phyloP scores from a whole-genome alignment of 2,888 invertebrate species.

The Agrypnus murinus region DNA sequence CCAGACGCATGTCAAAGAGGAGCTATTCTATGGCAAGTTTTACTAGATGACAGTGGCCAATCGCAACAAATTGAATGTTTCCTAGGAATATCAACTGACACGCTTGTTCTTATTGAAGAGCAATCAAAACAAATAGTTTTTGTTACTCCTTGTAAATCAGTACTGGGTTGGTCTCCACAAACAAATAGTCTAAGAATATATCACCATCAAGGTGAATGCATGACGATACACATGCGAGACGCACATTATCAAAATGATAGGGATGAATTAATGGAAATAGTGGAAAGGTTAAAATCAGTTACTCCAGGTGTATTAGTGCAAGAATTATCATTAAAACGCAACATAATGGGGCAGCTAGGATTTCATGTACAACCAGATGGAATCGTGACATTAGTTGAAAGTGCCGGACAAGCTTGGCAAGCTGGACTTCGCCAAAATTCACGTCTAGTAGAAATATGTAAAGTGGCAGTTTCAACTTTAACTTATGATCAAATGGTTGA shows the following conservation, averaged over 20 bases:
- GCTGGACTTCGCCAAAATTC: constrained; percentile 94
- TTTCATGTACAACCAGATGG: constrained; percentile 95
- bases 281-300: constrained; percentile 86
- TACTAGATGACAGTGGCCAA: constrained; percentile 82
- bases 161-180: constrained; percentile 79
- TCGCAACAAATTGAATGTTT: constrained; percentile 82
- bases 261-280: constrained; percentile 83
- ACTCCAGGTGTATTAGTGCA: constrained; percentile 85
- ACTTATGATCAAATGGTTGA: constrained; percentile 96
- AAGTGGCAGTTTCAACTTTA: constrained; percentile 86
- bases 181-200: constrained; percentile 84
- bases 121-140: constrained; percentile 87
- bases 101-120: constrained; percentile 90
- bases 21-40: constrained; percentile 89
- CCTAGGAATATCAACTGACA: constrained; percentile 91
- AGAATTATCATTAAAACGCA: constrained; percentile 87
- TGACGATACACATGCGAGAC: constrained; percentile 85
- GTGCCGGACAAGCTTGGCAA: constrained; percentile 80
- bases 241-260: constrained; percentile 79
- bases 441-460: constrained; percentile 84
- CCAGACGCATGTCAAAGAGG: constrained; percentile 84
- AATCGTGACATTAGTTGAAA: constrained; percentile 94
- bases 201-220: constrained; percentile 94
- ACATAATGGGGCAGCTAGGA: constrained; percentile 88
- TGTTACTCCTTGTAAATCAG: constrained; percentile 87